These are phyloP conservation scores for Cryptophagus acutangulus DNA, from an alignment of 2,888 invertebrate genomes.

Conservation along the genomic window DNA sequence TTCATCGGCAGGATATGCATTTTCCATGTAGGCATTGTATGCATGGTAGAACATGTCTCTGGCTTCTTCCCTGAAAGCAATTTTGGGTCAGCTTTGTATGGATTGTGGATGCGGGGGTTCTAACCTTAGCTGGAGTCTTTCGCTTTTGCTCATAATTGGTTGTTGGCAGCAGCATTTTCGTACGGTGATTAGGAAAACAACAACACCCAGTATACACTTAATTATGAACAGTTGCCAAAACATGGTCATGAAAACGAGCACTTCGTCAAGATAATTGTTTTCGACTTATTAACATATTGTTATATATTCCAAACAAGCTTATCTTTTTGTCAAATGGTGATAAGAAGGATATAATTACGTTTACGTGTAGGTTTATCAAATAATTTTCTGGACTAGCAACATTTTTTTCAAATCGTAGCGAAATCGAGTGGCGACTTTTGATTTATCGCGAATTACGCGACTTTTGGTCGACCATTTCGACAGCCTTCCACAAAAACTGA, in stretches of 20 bases:
- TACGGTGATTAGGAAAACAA: slow-evolving; percentile 21
- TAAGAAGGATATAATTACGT: too few species aligned
- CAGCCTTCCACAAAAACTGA: background rate
- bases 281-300: slow-evolving; percentile 34
- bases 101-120: slow-evolving; percentile 3
- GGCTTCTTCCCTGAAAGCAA: slow-evolving; percentile 71
- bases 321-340: slow-evolving; percentile 11
- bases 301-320: slow-evolving; percentile 17
- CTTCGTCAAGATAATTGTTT: slow-evolving; percentile 35
- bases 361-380: too few species aligned
- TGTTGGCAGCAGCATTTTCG: slow-evolving; percentile 25
- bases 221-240: slow-evolving; percentile 28
- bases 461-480: slow-evolving; percentile 9
- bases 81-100: background rate
- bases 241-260: slow-evolving; percentile 31
- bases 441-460: too few species aligned
- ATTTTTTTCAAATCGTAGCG: too few species aligned
- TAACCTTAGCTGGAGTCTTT: slow-evolving; percentile 32
- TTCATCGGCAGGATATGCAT: slow-evolving; percentile 98
- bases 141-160: slow-evolving; percentile 30
- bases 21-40: slow-evolving; percentile 91
- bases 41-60: slow-evolving; percentile 97
- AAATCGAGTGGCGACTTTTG: too few species aligned
- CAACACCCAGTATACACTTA: slow-evolving; percentile 22
- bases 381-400: too few species aligned